Evolutionary conservation across 1,140 invertebrate genomes (phyloP), one percentile per base, ranked within the genome.

Genomic region (Trinorchestia longiramus): DNA sequence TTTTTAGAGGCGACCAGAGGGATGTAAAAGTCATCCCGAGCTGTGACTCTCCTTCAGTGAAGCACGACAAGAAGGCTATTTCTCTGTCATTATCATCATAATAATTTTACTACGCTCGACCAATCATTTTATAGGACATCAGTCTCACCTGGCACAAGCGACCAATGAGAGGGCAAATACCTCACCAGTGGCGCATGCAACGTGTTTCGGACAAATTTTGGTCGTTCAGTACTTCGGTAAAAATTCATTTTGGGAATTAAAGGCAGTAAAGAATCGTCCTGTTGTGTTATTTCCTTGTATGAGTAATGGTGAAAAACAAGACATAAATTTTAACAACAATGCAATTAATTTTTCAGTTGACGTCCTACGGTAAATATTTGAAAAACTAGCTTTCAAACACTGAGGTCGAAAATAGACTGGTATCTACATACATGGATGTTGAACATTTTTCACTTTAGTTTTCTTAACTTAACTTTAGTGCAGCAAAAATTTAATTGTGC

Each of bases 91-190:
- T 90, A 90, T 42, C 15, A 90, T 42, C 41, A 15, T 42, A 42
- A 42, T 90, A 42, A 90, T 41, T 43, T 36, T 36, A 41, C 43
- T 43, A 90, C 41, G 88, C 41, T 90, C 6, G 88, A 90, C 88
- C 88, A 90, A 90, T 90, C 88, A 90, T 41, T 11, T 42, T 15
- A 41, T 41, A 90, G 88, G 43, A 42, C 41, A 90, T 3, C 4
- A 90, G 23, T 42, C 88, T 42, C 88, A 90, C 88, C 88, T 90
- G 88, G 88, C 88, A 90, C 88, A 41, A 90, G 88, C 88, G 41
- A 90, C 88, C 88, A 90, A 90, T 90, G 28, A 43, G 88, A 90
- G 88, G 15, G 43, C 41, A 41, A 41, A 42, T 41, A 42, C 41
- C 41, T 42, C n/a, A 90, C 1, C 15, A 77, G 11, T 77, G 62